Evolutionary conservation across 2,113 vertebrate species (phyloP), one percentile per base, ranked within the genome.

Genomic region (Nothocercus julius): DNA sequence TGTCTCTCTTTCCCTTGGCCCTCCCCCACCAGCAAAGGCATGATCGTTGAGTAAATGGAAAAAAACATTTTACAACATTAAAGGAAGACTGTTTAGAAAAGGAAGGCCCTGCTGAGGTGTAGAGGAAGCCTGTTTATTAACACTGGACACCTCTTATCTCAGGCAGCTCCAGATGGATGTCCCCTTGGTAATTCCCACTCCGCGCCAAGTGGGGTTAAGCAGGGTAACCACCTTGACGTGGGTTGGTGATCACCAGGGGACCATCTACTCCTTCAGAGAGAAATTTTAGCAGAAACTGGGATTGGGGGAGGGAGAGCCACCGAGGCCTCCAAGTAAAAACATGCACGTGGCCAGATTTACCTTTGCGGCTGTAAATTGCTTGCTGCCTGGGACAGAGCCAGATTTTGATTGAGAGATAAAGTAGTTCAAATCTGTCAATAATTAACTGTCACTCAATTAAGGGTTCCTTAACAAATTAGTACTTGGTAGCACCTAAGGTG

Each of bases 61-160:
- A 99, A 99, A 99, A 98, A 73, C 98, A 98, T 98, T 98, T 97
- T 96, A 97, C 97, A 97, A 98, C 98, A 99, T 99, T 98, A 99
- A 99, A 99, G 98, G 98, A 98, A 97, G 97, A 94, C 95, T 99
- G 99, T 99, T 99, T 99, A 97, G 98, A 98, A 99, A 99, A 98
- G 99, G 99, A 99, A 99, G 98, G 98, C 98, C 98, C 98, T 98
- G 98, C 97, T 97, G 98, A 99, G 98, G 98, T 98, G 98, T 98
- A 98, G 98, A 99, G 99, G 98, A 99, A 99, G 98, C 98, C 98
- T 98, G 98, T 96, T 97, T 98, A 98, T 98, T 99, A 98, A 98
- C 98, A 98, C 98, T 97, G 98, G 98, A 98, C 98, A 98, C 98
- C 98, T 98, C 98, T 99, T 99, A 99, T 99, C 98, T 98, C 98